phyloP scores from a whole-genome alignment of 1,140 invertebrate species.

The Magallana gigas region DNA sequence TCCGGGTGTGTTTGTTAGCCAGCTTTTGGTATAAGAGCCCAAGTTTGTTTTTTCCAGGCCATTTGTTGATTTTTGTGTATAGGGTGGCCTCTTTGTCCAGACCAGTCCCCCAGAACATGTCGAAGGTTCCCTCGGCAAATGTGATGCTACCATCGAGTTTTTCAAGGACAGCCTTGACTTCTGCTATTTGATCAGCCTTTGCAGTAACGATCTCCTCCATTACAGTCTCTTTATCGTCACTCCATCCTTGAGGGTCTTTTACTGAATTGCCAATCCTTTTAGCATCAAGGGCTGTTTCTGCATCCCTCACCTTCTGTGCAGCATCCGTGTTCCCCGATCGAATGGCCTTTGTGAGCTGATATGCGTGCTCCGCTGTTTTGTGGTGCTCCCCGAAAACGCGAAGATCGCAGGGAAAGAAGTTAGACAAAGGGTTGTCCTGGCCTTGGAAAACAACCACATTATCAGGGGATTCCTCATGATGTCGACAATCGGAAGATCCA shows the following conservation, averaged over 20 bases:
- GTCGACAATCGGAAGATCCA: no score
- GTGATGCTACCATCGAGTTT: no score
- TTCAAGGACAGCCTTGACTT: not conserved
- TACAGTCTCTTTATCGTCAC: not conserved
- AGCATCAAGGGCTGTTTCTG: conserved; percentile 8
- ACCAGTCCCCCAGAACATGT: not conserved
- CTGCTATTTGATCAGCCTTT: conserved; percentile 14
- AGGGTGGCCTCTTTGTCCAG: not conserved
- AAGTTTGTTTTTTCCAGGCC: not conserved
- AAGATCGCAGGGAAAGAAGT: no score
- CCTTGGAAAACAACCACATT: no score
- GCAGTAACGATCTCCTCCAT: conserved; percentile 14
- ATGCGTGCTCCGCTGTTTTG: no score
- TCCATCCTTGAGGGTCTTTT: not conserved
- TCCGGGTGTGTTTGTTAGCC: not conserved
- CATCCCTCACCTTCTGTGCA: not conserved
- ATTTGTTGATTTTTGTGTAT: not conserved
- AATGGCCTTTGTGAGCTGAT: conserved; percentile 10
- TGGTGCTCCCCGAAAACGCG: no score
- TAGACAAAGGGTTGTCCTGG: no score
- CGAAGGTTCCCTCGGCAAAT: conserved; percentile 2
- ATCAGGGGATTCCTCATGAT: no score
- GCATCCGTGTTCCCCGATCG: conserved; percentile 1
- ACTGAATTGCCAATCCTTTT: conserved; percentile 3
- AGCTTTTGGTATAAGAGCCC: not conserved